Evolutionary conservation across 2,888 invertebrate genomes (phyloP).

Genomic region (Nymphalis polychloros): DNA sequence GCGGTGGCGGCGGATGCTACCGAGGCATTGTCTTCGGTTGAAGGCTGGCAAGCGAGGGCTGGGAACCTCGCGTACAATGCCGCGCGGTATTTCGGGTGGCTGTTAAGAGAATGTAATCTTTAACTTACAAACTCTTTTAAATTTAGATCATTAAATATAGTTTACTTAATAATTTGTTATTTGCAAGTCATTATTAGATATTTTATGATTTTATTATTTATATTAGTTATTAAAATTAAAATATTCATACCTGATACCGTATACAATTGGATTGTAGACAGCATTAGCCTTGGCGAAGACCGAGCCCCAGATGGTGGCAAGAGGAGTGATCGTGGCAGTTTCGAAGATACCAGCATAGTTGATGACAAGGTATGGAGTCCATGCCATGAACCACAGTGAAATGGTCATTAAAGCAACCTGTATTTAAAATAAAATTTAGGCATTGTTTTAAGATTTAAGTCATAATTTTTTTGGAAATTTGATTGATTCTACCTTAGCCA

Average conservation of each 20-base stretch:
- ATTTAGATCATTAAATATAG: background rate
- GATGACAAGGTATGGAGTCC: conserved; percentile 94
- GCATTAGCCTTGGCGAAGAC: conserved; percentile 96
- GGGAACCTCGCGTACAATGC: conserved; percentile 90
- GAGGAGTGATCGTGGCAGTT: conserved; percentile 86
- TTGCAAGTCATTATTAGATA: background rate
- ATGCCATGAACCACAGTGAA: conserved; percentile 94
- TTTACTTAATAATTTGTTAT: background rate
- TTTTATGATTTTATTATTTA: background rate
- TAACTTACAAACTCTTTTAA: no score
- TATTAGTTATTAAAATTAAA: background rate
- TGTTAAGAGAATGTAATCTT: conserved; percentile 53
- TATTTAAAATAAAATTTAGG: background rate
- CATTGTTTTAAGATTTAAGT: background rate
- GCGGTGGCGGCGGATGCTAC: conserved; percentile 86
- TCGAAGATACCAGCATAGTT: conserved; percentile 91
- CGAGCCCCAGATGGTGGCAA: conserved; percentile 94
- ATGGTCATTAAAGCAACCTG: conserved; percentile 94
- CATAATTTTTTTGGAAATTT: no score
- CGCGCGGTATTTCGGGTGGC: conserved; percentile 90
- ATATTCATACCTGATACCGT: conserved; percentile 88
- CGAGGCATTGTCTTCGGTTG: conserved; percentile 83
- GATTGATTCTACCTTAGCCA: conserved; percentile 84
- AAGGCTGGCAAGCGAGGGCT: conserved; percentile 85
- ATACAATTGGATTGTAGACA: conserved; percentile 94